Conservation (phyloP, 2,797 vertebrate genomes). For the Salmo trutta region DNA sequence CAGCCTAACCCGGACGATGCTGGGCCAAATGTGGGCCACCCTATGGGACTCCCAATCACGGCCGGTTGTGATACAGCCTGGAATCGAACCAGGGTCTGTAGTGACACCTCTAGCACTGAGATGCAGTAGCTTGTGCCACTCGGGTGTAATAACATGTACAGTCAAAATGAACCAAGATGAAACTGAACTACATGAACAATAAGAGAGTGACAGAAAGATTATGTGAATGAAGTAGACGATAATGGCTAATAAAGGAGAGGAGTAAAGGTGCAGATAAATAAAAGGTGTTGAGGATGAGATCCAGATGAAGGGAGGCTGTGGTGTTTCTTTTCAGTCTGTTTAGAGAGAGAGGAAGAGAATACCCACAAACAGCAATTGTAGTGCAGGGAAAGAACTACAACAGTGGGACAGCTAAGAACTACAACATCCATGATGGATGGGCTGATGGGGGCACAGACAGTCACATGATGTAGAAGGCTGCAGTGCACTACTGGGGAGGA, state of each 20-base stretch:
- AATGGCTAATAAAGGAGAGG: constrained; percentile 16
- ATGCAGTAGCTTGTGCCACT: too few species aligned
- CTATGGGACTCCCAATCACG: too few species aligned
- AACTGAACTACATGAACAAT: background rate
- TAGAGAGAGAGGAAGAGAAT: constrained; percentile 25
- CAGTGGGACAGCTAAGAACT: constrained; percentile 27
- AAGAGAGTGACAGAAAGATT: background rate
- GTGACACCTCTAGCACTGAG: too few species aligned
- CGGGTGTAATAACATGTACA: background rate
- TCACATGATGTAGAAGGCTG: background rate
- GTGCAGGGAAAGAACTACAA: constrained; percentile 6
- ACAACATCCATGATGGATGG: constrained; percentile 45
- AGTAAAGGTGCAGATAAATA: constrained; percentile 31
- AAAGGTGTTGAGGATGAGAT: constrained; percentile 15
- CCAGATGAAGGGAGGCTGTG: constrained; percentile 32
- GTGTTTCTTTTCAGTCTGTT: constrained; percentile 41
- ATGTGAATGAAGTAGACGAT: constrained; percentile 1
- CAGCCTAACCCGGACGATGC: too few species aligned
- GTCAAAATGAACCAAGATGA: constrained; percentile 1
- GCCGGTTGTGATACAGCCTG: too few species aligned
- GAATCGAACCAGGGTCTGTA: too few species aligned
- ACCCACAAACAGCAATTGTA: constrained; percentile 30
- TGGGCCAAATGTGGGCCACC: too few species aligned
- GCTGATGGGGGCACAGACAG: constrained; percentile 11
- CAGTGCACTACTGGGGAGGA: constrained; percentile 18